phyloP scores from a whole-genome alignment of 1,140 invertebrate genomes.

The Harlomillsia oculata region DNA sequence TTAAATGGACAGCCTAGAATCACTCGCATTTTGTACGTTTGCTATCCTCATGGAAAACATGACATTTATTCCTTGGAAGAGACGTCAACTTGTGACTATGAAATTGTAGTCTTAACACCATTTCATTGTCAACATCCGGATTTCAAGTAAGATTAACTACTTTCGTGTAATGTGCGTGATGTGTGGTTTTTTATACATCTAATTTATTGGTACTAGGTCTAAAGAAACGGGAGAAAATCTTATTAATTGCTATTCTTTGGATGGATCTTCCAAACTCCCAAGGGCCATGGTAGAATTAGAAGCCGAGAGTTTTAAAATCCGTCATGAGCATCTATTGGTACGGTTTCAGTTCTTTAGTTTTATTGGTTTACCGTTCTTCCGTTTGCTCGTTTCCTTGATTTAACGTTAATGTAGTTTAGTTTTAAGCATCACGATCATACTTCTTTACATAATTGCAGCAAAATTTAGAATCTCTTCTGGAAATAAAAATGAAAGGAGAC shows the following conservation, averaged over 20 bases:
- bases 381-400: neutral
- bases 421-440: too few relatives aligned
- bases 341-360: too few relatives aligned
- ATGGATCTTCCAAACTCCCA: conserved; percentile 62
- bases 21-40: conserved; percentile 67
- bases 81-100: conserved; percentile 86
- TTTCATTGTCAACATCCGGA: conserved; percentile 77
- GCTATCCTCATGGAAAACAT: conserved; percentile 72
- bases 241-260: conserved; percentile 67
- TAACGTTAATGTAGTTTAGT: neutral
- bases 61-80: conserved; percentile 90
- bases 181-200: neutral
- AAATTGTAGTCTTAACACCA: conserved; percentile 74
- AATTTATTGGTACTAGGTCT: conserved; percentile 44
- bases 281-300: conserved; percentile 59
- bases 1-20: conserved; percentile 69
- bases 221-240: conserved; percentile 66
- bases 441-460: conserved; percentile 11
- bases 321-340: conserved; percentile 46
- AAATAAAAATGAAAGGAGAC: conserved; percentile 33
- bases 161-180: too few relatives aligned
- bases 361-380: too few relatives aligned
- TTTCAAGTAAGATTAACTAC: conserved; percentile 68
- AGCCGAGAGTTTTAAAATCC: conserved; percentile 57
- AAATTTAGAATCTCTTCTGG: conserved; percentile 34